Evolutionary conservation across 2,888 invertebrate genomes (phyloP).

Genomic region (Drosophila multiciliata): DNA sequence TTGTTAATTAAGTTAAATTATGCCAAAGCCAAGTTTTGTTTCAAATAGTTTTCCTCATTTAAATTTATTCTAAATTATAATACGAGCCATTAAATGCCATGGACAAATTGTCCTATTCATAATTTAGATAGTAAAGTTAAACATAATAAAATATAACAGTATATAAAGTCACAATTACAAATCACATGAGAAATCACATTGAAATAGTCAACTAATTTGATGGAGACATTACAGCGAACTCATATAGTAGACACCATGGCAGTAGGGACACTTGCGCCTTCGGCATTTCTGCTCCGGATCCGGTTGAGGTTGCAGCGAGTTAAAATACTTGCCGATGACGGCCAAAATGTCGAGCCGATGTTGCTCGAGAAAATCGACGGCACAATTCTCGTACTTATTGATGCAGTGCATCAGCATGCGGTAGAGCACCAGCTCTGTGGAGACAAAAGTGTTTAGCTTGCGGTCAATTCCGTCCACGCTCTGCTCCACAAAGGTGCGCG

Average conservation of each 20-base stretch:
- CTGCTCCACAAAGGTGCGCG: constrained; percentile 71
- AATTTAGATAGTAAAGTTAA: not conserved
- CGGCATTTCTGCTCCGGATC: not conserved
- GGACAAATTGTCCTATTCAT: not conserved
- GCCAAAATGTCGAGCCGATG: constrained; percentile 42
- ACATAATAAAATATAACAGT: not conserved
- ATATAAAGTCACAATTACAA: not conserved
- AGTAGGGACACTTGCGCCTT: constrained; percentile 38
- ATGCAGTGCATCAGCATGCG: constrained; percentile 71
- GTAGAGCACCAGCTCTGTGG: constrained; percentile 76
- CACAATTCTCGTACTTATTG: constrained; percentile 58
- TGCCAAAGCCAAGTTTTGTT: no score
- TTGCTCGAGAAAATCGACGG: constrained; percentile 51
- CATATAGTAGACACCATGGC: constrained; percentile 54
- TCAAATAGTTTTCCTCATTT: not conserved
- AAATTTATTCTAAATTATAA: not conserved
- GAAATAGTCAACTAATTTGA: constrained; percentile 14
- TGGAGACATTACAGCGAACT: constrained; percentile 31
- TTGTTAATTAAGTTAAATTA: no score
- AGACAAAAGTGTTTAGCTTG: constrained; percentile 62
- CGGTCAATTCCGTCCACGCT: constrained; percentile 63
- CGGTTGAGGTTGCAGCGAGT: constrained; percentile 44
- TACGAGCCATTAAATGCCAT: no score
- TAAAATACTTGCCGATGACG: constrained; percentile 51
- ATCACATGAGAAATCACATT: constrained; percentile 2